Percentiles rank a stretch among this genome's conserved stretches.
Evolutionary conservation across 2,113 vertebrate species (phyloP).

Genomic region (Heterotis niloticus): DNA sequence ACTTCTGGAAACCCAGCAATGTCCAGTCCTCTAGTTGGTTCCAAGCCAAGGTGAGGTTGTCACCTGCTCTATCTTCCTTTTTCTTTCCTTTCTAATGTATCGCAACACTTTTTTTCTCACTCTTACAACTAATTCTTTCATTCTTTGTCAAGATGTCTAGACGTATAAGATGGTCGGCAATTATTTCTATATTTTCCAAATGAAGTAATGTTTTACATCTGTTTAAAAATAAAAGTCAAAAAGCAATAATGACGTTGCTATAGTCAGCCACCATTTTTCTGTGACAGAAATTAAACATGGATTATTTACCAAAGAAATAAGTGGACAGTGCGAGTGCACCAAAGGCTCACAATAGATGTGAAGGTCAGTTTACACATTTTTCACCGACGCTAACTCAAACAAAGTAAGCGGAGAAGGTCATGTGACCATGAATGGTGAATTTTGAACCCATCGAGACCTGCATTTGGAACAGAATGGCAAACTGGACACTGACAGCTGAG

Average conservation of each 20-base stretch:
- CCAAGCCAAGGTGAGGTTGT: not conserved
- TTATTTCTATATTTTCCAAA: slow-evolving; percentile 51
- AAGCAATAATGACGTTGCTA: slow-evolving; percentile 71
- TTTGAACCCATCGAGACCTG: not conserved
- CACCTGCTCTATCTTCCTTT: slow-evolving; percentile 1
- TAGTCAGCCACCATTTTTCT: slow-evolving; percentile 68
- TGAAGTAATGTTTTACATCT: slow-evolving; percentile 74
- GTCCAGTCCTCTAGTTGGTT: not conserved
- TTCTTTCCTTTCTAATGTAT: not conserved
- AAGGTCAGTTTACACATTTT: not conserved
- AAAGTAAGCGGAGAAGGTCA: not conserved
- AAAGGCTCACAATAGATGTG: slow-evolving; percentile 58
- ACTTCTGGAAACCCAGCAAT: not conserved
- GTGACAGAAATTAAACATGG: slow-evolving; percentile 61
- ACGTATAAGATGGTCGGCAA: not conserved
- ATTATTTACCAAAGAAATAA: slow-evolving; percentile 56
- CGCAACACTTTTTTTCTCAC: not conserved
- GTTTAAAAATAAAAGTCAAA: slow-evolving; percentile 73
- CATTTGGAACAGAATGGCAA: not conserved
- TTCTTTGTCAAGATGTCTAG: not conserved
- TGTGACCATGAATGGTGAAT: too few relatives aligned
- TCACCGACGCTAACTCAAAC: not conserved
- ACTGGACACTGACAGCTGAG: not conserved
- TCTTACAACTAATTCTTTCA: not conserved
- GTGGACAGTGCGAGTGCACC: slow-evolving; percentile 46